Base-by-base conservation (phyloP, 2,888 invertebrate genomes). In the Cactoblastis cactorum region DNA sequence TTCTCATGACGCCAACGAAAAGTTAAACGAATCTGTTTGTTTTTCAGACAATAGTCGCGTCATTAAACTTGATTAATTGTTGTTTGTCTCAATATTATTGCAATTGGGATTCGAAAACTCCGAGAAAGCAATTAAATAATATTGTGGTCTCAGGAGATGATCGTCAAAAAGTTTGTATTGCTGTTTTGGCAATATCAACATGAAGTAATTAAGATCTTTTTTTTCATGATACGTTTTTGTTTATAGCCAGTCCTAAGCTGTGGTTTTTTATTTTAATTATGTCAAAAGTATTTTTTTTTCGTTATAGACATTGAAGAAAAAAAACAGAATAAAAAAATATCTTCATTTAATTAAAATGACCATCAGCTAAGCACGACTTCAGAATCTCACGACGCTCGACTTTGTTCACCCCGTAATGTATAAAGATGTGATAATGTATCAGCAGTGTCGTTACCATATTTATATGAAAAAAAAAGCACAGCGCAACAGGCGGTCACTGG, bases 31-130 rank as follows among this genome's bases (percentile, higher is more conserved):
- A 15, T 11, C 34, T 19, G 14, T 14, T 35, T 22, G 9, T 28
- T 37, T 37, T 28, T 9, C 35, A 28, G n/a, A 28, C 28, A 38
- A 37, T 37, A 48, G 37, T 28, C 37, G 24, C 14, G 38, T 37
- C 37, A 35, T 48, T 37, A 48, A 48, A 37, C 24, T 22, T 28
- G 47, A 48, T 48, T 48, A 17, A 24, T 48, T 48, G 37, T 35
- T 48, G 47, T 48, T 24, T 47, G 9, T 2, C 47, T 17, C 37
- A 48, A 48, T 37, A 48, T 37, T 37, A 37, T 48, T 48, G 37
- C 47, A 48, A 48, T 48, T 48, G 47, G 47, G 47, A 47, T 28
- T 43, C 17, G 47, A n/a, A 28, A 48, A 43, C 43, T 37, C 37
- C 22, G 15, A n/a, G 15, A 46, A 48, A 48, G 47, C 37, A 48